These are phyloP conservation scores for Pterophyllum scalare DNA, from an alignment of 2,113 vertebrate genomes.

Conservation along the genomic window DNA sequence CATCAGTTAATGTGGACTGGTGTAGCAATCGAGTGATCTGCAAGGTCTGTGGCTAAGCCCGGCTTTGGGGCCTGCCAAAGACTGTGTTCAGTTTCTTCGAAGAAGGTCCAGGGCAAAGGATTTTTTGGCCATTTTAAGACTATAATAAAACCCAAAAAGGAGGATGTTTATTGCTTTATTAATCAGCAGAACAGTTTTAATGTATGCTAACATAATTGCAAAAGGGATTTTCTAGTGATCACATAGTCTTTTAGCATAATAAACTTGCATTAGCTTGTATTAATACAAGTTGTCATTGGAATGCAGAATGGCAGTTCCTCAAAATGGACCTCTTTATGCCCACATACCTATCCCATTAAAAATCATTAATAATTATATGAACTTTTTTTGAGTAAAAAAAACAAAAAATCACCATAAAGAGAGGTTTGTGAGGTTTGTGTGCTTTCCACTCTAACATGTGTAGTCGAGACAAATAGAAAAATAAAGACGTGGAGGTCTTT, in stretches of 20 bases:
- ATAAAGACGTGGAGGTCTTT: too few species aligned
- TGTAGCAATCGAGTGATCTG: neutral
- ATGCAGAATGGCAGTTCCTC: neutral
- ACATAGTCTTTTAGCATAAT: neutral
- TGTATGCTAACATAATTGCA: neutral
- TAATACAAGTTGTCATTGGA: neutral
- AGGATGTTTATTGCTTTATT: neutral
- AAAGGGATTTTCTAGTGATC: neutral
- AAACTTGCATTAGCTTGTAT: neutral
- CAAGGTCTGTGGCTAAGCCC: neutral
- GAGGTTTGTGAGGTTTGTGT: neutral
- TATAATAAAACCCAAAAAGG: neutral
- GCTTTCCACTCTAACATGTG: neutral
- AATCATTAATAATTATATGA: neutral
- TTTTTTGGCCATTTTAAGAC: neutral
- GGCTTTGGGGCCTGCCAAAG: neutral
- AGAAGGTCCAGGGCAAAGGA: neutral
- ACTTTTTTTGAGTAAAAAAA: neutral
- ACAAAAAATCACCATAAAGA: neutral
- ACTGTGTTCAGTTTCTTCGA: neutral
- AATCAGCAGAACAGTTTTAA: neutral
- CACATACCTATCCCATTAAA: neutral
- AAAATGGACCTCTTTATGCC: neutral
- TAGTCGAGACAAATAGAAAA: neutral
- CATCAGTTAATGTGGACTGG: neutral